Percentiles rank a stretch among this genome's conserved stretches.
These are phyloP conservation scores for Alca torda DNA, from an alignment of 2,797 vertebrate species.

Conservation along the genomic window DNA sequence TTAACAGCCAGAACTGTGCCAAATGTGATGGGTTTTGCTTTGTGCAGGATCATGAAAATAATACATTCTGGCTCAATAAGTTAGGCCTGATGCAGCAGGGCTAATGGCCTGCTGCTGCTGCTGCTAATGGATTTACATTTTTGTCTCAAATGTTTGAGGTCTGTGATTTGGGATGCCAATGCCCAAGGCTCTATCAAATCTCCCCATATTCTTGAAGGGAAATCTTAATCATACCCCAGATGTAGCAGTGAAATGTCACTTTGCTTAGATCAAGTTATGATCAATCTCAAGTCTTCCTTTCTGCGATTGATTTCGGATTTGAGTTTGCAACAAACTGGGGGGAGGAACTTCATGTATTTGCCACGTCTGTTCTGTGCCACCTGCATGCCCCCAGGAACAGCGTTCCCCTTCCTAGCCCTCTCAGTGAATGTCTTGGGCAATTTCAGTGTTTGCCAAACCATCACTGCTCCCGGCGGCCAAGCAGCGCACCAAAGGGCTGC, in stretches of 20 bases:
- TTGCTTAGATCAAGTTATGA: not conserved
- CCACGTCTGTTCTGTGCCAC: not conserved
- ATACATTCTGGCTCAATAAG: constrained; percentile 41
- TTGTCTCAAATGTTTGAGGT: not conserved
- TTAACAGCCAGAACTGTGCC: constrained; percentile 69
- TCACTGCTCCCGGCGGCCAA: not conserved
- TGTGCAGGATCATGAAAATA: constrained; percentile 51
- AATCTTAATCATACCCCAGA: not conserved
- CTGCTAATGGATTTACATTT: not conserved
- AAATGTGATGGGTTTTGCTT: constrained; percentile 65
- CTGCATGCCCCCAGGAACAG: not conserved
- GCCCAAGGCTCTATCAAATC: not conserved
- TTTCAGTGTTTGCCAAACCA: not conserved
- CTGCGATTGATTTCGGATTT: not conserved
- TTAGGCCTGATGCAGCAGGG: constrained; percentile 34
- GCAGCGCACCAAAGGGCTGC: not conserved
- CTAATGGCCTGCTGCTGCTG: constrained; percentile 7
- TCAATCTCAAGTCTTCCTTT: not conserved
- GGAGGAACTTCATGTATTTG: not conserved
- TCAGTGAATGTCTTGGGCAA: accelerated
- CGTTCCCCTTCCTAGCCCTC: not conserved
- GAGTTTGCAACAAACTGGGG: not conserved
- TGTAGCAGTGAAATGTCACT: not conserved
- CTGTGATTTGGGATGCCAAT: not conserved
- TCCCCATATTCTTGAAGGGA: not conserved